Evolutionary conservation across 2,797 vertebrate genomes (phyloP), one percentile per base, ranked within the genome.

Genomic region (Hippocampus kuda): DNA sequence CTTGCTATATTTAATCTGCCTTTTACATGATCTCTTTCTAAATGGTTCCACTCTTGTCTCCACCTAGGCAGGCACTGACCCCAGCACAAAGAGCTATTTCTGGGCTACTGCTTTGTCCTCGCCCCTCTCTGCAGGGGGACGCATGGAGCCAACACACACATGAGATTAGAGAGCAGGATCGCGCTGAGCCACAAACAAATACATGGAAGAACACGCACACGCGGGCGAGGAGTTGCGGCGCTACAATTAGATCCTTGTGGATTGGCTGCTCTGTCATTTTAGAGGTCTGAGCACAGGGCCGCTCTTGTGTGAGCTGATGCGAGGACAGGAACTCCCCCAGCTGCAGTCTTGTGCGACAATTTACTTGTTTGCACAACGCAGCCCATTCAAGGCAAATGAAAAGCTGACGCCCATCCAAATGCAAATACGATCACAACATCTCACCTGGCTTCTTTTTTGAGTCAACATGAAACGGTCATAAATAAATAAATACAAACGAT

Each of bases 191-290:
- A 74, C 68, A 75, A 38, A 70, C 69, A 77, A 59, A 75, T 65
- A 72, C 72, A 68, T 41, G n/a, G 59, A 66, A 26, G 66, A 22
- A 75, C 68, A 68, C 70, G 16, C 18, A 69, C 72, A 76, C 63
- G 68, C 73, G 65, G 67, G 71, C 67, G 66, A 16, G n/a, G 70
- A 72, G 72, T 38, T 81, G 78, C 72, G 42, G 81, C 24, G 81
- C 88, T 90, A 88, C 88, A 91, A 90, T 91, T 91, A 91, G 87
- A 87, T 87, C 85, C 74, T 81, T 85, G 87, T 79, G 89, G 89
- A 88, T 86, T 75, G 76, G 70, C 48, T 79, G 81, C 83, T 83
- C 89, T 91, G 83, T 91, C 84, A 91, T 91, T 90, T 89, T 79
- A 20, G 26, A 51, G 46, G 65, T 24, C 24, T 22, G 79, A 79